These are phyloP conservation scores for Dendrocincla tyrannina DNA, from an alignment of 2,797 vertebrate genomes.

Conservation along the genomic window DNA sequence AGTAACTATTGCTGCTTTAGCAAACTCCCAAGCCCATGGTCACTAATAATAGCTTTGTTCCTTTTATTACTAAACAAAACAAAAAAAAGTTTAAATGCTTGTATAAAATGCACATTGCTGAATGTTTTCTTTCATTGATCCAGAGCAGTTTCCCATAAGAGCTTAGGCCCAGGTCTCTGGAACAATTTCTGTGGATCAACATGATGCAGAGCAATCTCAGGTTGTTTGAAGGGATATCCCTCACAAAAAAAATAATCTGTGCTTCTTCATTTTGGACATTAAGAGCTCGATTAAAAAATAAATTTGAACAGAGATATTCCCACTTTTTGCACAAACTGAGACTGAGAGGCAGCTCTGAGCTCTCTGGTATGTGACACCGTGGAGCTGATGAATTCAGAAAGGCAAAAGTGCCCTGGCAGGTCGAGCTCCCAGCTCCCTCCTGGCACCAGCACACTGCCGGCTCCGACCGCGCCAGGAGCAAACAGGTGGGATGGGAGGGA, in stretches of 20 bases:
- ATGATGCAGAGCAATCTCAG: accelerated
- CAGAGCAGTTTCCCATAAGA: neutral
- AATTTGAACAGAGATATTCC: neutral
- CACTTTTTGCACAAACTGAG: neutral
- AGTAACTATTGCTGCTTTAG: slow-evolving; percentile 73
- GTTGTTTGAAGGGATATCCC: neutral
- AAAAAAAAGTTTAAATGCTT: slow-evolving; percentile 30
- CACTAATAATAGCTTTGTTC: slow-evolving; percentile 63
- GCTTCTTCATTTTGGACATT: neutral
- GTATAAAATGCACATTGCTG: slow-evolving; percentile 37
- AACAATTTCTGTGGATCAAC: neutral
- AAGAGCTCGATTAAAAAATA: neutral
- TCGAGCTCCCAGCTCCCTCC: neutral
- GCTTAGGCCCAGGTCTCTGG: neutral
- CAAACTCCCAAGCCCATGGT: slow-evolving; percentile 67
- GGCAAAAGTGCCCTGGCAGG: neutral
- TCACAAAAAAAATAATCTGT: neutral
- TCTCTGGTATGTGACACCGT: neutral
- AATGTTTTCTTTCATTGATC: slow-evolving; percentile 46
- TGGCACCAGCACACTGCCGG: accelerated
- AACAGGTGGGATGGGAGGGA: neutral
- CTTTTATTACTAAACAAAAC: slow-evolving; percentile 61
- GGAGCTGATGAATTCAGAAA: neutral
- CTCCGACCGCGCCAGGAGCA: neutral
- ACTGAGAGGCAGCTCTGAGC: neutral